Evolutionary conservation across 2,113 vertebrate species (phyloP), one percentile per base, ranked within the genome.

Genomic region (Rallus limicola): DNA sequence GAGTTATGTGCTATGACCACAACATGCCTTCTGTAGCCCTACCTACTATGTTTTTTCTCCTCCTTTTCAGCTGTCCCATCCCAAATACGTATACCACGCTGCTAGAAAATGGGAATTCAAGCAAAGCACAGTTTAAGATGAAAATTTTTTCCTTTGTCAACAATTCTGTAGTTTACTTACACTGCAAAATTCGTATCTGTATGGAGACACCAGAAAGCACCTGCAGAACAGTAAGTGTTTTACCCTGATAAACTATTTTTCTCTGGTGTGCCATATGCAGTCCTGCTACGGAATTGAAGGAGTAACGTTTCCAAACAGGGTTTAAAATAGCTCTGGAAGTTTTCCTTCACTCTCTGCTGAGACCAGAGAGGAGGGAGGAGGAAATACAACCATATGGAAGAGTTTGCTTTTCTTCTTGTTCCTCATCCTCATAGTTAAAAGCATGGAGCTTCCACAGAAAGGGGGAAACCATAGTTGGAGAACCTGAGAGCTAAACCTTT

Each of bases 101-200:
- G 81, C 55, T 99, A 46, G 94, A 97, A 90, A 99, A 99, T 0
- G 99, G 99, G 13, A 98, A 98, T 76, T 98, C 98, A 72, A 98
- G 92, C 92, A 98, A 88, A 63, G 98, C 99, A 3, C 98, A 97
- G n/a, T 97, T 99, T 38, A 98, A 98, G 14, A 97, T 99, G 65
- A 98, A 98, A 79, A 97, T 99, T 13, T 99, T 99, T 84, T 98
- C 98, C 36, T 97, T 99, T 40, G 90, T 99, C 78, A 93, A 98
- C 67, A 95, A 98, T 82, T 97, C 98, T 9, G 74, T 99, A 11
- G 98, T 99, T 93, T 99, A 98, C 60, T 87, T 99, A 93, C 99
- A 99, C 97, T 99, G 99, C 96, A 96, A 97, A 82, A 98, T 99
- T 18, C 97, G 97, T 15, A 93, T 99, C 91, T 99, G 99, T 71